Conservation (phyloP, 1,140 invertebrate genomes). For the Drosophila punjabiensis region DNA sequence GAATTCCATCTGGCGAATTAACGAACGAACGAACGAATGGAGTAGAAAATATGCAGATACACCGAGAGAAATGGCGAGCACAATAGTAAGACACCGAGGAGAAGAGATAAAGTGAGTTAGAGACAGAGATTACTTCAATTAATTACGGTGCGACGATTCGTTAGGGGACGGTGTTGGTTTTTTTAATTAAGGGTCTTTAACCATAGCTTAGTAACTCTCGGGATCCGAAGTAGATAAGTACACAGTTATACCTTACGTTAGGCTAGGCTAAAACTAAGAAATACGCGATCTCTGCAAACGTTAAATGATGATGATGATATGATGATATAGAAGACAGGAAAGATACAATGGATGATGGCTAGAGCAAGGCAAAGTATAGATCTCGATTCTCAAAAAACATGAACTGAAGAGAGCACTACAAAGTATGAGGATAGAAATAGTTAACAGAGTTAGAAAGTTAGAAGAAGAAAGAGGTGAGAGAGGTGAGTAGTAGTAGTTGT, state of each 20-base stretch:
- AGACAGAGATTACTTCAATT: constrained; percentile 41
- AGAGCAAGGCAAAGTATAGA: constrained; percentile 66
- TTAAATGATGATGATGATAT: constrained; percentile 15
- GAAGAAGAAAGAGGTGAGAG: constrained; percentile 41
- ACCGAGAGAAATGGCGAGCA: constrained; percentile 47
- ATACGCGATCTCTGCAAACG: constrained; percentile 62
- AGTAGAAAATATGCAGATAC: constrained; percentile 34
- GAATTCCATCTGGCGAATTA: constrained; percentile 27
- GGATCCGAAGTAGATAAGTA: constrained; percentile 44
- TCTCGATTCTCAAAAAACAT: constrained; percentile 40
- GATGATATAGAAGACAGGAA: constrained; percentile 26
- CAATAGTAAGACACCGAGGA: constrained; percentile 32
- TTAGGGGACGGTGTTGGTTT: constrained; percentile 30
- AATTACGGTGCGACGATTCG: constrained; percentile 56
- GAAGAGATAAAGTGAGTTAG: constrained; percentile 8
- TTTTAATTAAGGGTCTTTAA: constrained; percentile 27
- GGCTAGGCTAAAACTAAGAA: constrained; percentile 60
- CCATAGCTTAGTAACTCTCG: constrained; percentile 43
- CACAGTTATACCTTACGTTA: constrained; percentile 45
- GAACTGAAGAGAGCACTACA: constrained; percentile 77
- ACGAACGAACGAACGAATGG: constrained; percentile 13
- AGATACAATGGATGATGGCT: constrained; percentile 30
- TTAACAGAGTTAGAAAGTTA: constrained; percentile 45
- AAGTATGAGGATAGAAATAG: constrained; percentile 54
- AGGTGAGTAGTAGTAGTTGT: constrained; percentile 15